Conservation (phyloP, 1,140 invertebrate species). For the Drosophila azteca region DNA sequence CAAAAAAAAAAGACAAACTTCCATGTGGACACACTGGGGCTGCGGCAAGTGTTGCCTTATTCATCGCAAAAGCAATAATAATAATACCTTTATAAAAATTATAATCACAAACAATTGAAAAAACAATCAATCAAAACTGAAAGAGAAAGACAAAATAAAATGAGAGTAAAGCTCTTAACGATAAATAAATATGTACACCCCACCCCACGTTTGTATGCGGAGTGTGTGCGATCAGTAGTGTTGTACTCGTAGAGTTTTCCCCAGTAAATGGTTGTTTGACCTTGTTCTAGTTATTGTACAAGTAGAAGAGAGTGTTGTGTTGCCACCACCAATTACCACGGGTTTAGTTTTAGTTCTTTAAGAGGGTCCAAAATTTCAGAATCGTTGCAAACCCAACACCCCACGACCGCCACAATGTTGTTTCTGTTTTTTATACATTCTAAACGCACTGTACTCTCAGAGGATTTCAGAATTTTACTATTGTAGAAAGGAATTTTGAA, state of each 20-base stretch:
- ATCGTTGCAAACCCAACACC: neutral
- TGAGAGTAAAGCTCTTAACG: constrained; percentile 1
- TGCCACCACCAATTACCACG: neutral
- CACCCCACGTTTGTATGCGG: neutral
- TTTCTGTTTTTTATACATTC: constrained; percentile 22
- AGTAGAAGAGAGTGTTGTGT: no score
- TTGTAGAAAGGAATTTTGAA: constrained; percentile 21
- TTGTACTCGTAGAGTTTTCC: no score
- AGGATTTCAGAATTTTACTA: constrained; percentile 32
- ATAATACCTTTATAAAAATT: constrained; percentile 1
- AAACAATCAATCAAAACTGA: constrained; percentile 41
- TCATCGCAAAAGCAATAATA: constrained; percentile 39
- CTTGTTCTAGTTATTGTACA: no score
- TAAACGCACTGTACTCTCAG: constrained; percentile 18
- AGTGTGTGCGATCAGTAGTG: constrained; percentile 1
- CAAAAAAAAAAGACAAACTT: neutral
- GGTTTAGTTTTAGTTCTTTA: constrained; percentile 36
- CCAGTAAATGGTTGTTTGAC: no score
- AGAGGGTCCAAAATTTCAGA: constrained; percentile 33
- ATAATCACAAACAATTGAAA: no score
- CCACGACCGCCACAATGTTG: neutral
- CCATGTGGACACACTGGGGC: constrained; percentile 32
- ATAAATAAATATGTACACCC: constrained; percentile 4
- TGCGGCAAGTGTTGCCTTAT: constrained; percentile 42
- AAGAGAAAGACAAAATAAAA: neutral